Evolutionary conservation across 2,797 vertebrate species (phyloP).

Genomic region (Chiroxiphia lanceolata): DNA sequence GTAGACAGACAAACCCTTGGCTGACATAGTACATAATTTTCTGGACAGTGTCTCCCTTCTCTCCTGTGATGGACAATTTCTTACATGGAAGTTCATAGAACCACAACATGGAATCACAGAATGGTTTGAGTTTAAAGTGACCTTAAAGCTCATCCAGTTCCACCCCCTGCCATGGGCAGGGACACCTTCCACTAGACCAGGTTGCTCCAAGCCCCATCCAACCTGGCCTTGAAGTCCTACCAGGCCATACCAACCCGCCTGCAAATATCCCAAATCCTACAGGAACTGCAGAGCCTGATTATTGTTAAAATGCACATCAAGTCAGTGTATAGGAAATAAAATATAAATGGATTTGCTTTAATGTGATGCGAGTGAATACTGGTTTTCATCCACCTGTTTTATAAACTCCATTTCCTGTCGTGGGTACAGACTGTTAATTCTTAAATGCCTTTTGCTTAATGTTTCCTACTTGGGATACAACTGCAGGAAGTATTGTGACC

Average conservation of each 20-base stretch:
- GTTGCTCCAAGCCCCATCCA: not conserved
- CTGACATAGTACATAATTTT: not conserved
- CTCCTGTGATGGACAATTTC: not conserved
- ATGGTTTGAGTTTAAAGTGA: not conserved
- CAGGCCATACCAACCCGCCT: not conserved
- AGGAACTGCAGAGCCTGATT: not conserved
- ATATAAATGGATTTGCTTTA: conserved; percentile 32
- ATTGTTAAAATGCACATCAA: not conserved
- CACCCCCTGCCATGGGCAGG: not conserved
- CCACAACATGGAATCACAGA: not conserved
- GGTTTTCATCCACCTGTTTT: conserved; percentile 54
- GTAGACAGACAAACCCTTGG: not conserved
- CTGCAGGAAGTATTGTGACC: conserved; percentile 22
- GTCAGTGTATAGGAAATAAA: conserved; percentile 40
- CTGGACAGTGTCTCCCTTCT: not conserved
- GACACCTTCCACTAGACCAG: not conserved
- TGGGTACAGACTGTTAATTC: conserved; percentile 60
- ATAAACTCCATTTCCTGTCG: conserved; percentile 27
- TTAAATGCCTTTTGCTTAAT: conserved; percentile 31
- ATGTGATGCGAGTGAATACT: conserved; percentile 21
- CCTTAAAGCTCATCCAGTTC: not conserved
- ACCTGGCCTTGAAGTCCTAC: not conserved
- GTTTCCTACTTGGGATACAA: conserved; percentile 40
- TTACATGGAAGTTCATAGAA: not conserved
- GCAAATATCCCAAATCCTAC: not conserved